phyloP scores from a whole-genome alignment of 1,140 invertebrate species.

The Aphidius ervi region DNA sequence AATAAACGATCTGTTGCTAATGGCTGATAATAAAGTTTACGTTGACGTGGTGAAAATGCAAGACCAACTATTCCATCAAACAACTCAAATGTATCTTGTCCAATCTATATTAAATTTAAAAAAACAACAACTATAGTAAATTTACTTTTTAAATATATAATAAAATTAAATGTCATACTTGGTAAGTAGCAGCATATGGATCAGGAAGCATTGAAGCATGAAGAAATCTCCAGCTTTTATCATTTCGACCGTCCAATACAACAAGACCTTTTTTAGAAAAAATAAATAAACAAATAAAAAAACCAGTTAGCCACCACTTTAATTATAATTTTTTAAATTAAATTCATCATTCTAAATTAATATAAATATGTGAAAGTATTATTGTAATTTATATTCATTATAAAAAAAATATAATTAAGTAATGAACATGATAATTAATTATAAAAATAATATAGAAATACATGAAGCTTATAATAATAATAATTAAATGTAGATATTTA shows the following conservation, averaged over 20 bases:
- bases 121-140: constrained; percentile 17
- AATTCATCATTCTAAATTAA: too few species aligned
- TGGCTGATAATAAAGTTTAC: constrained; percentile 72
- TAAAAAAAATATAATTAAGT: too few species aligned
- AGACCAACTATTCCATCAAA: constrained; percentile 78
- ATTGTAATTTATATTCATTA: too few species aligned
- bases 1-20: constrained; percentile 76
- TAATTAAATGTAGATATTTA: too few species aligned
- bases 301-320: neutral
- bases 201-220: constrained; percentile 79
- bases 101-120: constrained; percentile 40
- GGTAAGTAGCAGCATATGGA: constrained; percentile 68
- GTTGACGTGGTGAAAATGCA: constrained; percentile 65
- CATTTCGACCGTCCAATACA: constrained; percentile 66
- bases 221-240: constrained; percentile 70
- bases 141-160: neutral
- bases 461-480: too few species aligned
- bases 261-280: constrained; percentile 58
- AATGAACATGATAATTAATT: too few species aligned
- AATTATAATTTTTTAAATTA: too few species aligned
- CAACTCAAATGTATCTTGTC: constrained; percentile 62
- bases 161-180: constrained; percentile 26
- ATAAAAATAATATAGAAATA: too few species aligned
- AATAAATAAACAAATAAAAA: too few species aligned
- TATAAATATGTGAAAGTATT: too few species aligned